Percentiles rank a stretch among this genome's conserved stretches.
These are phyloP conservation scores for Andrena bucephala DNA, from an alignment of 2,888 invertebrate species.

Conservation along the genomic window DNA sequence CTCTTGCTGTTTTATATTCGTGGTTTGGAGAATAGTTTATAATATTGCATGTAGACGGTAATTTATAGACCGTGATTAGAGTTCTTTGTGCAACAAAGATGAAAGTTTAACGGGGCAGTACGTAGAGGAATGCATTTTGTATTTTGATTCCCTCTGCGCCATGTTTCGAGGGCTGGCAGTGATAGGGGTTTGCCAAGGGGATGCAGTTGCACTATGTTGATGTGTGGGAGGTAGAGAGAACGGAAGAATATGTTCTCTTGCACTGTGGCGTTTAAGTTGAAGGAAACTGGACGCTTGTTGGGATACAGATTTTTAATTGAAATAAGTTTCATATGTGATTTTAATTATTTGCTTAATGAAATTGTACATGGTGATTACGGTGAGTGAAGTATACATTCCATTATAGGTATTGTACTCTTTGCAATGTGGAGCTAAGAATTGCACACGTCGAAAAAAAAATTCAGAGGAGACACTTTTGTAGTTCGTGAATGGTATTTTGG, in stretches of 20 bases:
- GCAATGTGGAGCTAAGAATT: no score
- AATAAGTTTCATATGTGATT: neutral
- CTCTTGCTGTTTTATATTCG: neutral
- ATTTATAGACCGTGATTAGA: neutral
- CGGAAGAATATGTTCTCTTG: no score
- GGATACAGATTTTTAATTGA: neutral
- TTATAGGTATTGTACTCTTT: neutral
- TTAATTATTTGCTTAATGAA: no score
- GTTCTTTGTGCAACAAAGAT: neutral
- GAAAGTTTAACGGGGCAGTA: neutral
- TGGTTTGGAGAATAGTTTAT: slow-evolving; percentile 18
- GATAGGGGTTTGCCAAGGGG: neutral
- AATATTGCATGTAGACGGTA: neutral
- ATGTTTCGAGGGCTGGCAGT: neutral
- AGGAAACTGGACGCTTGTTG: neutral
- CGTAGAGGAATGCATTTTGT: neutral
- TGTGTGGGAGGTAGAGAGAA: no score
- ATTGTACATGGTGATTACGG: neutral
- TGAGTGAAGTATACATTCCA: neutral
- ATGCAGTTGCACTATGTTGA: neutral
- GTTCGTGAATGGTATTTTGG: no score
- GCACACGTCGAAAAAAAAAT: no score
- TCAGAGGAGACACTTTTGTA: no score
- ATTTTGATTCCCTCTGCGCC: neutral
- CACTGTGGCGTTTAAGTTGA: no score